Base-by-base conservation (phyloP, 2,797 vertebrate genomes). In the Darevskia nairensis region DNA sequence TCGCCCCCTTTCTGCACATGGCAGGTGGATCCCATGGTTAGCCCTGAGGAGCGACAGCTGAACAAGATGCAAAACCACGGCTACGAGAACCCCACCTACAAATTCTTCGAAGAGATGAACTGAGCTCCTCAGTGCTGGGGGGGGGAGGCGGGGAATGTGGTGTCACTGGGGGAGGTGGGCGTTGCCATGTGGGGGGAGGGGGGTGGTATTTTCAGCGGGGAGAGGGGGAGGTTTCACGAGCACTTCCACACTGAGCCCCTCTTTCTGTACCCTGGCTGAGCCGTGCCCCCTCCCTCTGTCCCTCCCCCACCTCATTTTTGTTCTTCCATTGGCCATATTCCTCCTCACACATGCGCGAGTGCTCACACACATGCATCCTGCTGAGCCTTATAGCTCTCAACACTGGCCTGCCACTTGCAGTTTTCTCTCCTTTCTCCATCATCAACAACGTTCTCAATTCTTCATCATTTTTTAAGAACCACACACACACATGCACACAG, bases 31-130 rank as follows among this genome's bases (percentile, higher is more conserved):
- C 97, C 97, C 76, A 97, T 97, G 96, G 93, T 97, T 85, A 97
- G 96, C 90, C 96, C 97, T 1, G 97, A 98, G 91, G 97, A 98
- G 83, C 96, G 97, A 87, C 98, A 99, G 95, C 97, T 98, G 90
- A 98, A 97, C 92, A 98, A 98, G 96, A 98, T 99, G 97, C 98
- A 99, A 95, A 98, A 96, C 86, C 97, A 98, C 0, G 97, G 97
- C 92, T 98, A 98, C 1, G 97, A 98, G 94, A 98, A 98, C 91
- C 97, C 97, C 79, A 97, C 97, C 84, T 98, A 98, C 95, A 98
- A 97, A 96, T 98, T 97, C 95, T 96, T 98, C 71, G 97, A 98
- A 91, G 97, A 97, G 94, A 96, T 97, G 95, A 98, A 98, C 97
- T 98, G 97, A 98, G 96, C 25, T 29, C 29, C 21, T 85, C 21